Evolutionary conservation across 2,797 vertebrate species (phyloP).

Genomic region (Bryconaethiops microstoma): DNA sequence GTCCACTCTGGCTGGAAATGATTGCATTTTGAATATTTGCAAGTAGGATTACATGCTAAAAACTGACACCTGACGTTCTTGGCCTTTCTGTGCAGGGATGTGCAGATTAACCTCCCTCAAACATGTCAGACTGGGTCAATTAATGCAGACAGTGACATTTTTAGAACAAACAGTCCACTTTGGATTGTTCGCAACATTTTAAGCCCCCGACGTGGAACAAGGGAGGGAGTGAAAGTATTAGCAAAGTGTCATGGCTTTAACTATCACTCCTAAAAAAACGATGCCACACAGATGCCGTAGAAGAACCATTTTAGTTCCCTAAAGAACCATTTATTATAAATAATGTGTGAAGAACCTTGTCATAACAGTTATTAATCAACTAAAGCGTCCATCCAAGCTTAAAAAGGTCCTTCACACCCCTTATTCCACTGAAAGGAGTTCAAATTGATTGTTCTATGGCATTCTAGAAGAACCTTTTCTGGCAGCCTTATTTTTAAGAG

Average conservation of each 20-base stretch:
- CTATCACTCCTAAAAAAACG: neutral
- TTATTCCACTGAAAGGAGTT: too few relatives aligned
- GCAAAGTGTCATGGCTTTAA: neutral
- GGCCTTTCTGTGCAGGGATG: slow-evolving; percentile 19
- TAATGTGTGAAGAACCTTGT: too few relatives aligned
- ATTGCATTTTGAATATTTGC: slow-evolving; percentile 22
- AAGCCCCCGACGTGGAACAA: neutral
- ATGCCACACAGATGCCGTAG: too few relatives aligned
- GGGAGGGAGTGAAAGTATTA: neutral
- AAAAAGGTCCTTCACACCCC: too few relatives aligned
- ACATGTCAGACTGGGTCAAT: slow-evolving; percentile 33
- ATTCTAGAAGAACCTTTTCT: too few relatives aligned
- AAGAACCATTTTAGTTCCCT: too few relatives aligned
- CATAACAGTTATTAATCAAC: too few relatives aligned
- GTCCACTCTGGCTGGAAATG: neutral
- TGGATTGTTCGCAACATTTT: slow-evolving; percentile 32
- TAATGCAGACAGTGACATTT: slow-evolving; percentile 42
- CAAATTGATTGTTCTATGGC: too few relatives aligned
- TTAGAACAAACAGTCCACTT: slow-evolving; percentile 14
- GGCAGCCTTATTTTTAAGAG: neutral
- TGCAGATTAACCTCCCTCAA: slow-evolving; percentile 29
- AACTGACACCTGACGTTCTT: slow-evolving; percentile 7
- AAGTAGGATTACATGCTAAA: slow-evolving; percentile 21
- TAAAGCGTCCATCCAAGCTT: too few relatives aligned
- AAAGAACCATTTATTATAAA: too few relatives aligned